Base-by-base conservation (phyloP, 2,113 vertebrate species). In the Notiomystis cincta region DNA sequence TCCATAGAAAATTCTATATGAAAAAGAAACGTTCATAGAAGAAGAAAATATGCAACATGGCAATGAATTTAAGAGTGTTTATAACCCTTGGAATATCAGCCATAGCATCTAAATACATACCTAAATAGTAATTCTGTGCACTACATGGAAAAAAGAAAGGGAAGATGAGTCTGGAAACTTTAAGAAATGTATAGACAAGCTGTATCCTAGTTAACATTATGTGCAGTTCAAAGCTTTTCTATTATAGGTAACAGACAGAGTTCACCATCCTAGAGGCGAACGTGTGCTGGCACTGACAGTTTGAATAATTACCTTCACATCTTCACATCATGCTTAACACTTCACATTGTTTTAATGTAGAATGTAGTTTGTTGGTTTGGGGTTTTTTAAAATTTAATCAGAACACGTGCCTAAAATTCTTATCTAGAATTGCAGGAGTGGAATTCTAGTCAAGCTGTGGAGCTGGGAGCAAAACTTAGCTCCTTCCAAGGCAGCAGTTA, bases 211-310 rank as follows among this genome's bases (percentile, higher is more conserved):
- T 1, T 44, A 31, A 51, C 17, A 71, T 33, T 47, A 27, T 58
- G 51, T 58, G 18, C 31, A 19, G 6, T 57, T 75, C 66, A 11
- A 76, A 71, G 19, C 13, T 75, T 70, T 76, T 83, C 12, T 80
- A 2, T 71, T 80, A 17, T 15, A n/a, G 18, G 19, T 75, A 48
- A 58, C 15, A 67, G 58, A 35, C 12, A 60, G 35, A 82, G 14
- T 24, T 70, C 19, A 35, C 4, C 6, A 13, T 90, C 35, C 16
- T 48, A 76, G 64, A 82, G 47, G 15, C 16, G 37, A 48, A 40
- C 0, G 0, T 6, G 4, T 11, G 23, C 40, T 4, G 15, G 11
- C 24, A 66, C 11, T 54, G 20, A 30, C 14, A 33, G 37, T 35
- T 64, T 37, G 17, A 51, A 58, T 77, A 51, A 61, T 60, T 40